Evolutionary conservation across 2,113 vertebrate species (phyloP).

Genomic region (Vidua chalybeata): DNA sequence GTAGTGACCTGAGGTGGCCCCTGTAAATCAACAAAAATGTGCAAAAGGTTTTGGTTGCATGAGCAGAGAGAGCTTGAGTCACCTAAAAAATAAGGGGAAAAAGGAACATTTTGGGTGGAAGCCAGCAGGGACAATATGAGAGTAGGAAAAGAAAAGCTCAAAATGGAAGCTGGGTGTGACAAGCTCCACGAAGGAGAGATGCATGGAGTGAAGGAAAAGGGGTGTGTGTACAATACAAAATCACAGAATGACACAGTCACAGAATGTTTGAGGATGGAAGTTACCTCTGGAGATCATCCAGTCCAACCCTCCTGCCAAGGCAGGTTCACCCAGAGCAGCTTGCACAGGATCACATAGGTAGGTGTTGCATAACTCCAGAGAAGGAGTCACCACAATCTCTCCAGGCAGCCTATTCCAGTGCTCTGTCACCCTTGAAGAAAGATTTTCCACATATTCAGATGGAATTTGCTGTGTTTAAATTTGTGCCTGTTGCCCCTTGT

Average conservation of each 20-base stretch:
- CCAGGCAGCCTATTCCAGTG: background rate
- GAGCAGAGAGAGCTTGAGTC: background rate
- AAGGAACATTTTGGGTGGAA: background rate
- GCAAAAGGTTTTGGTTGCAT: background rate
- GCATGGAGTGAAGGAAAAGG: background rate
- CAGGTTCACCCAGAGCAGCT: background rate
- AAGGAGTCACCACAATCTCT: background rate
- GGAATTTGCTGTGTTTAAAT: background rate
- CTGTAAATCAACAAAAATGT: slow-evolving; percentile 27
- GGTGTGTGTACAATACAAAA: background rate
- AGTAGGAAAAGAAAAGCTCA: background rate
- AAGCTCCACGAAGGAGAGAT: background rate
- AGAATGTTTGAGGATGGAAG: background rate
- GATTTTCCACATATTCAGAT: background rate
- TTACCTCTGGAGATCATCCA: background rate
- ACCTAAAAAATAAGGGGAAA: background rate
- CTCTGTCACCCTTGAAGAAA: background rate
- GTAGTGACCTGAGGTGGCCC: slow-evolving; percentile 21
- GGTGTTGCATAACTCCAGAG: background rate
- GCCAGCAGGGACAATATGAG: background rate
- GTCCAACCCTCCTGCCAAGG: background rate
- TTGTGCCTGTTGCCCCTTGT: background rate
- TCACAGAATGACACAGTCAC: background rate
- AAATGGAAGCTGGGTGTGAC: background rate
- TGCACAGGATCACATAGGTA: background rate